Base-by-base conservation (phyloP, 2,797 vertebrate species). In the Sorex maritimensis region DNA sequence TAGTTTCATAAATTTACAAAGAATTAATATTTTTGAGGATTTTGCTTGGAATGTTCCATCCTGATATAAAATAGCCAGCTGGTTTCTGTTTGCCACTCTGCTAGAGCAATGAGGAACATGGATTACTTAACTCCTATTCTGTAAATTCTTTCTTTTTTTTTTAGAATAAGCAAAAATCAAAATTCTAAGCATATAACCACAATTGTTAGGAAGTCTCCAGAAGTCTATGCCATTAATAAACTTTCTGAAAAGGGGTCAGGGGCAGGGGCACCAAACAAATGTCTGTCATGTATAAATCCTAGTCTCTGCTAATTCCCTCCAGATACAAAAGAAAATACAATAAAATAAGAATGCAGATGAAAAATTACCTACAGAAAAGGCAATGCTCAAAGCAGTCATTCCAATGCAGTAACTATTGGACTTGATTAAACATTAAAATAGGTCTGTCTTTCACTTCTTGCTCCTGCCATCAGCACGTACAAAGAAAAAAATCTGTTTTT, bases 401-500 rank as follows among this genome's bases (percentile, higher is more conserved):
- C 95, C 95, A 95, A 93, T 95, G 91, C 94, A 96, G 94, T 97
- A 95, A 97, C 96, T 96, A 97, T 77, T 96, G 90, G 93, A 94
- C 88, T 94, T 95, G 94, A 97, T 97, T 97, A 96, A 96, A 96
- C 94, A 93, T 93, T 96, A 96, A 96, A 96, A 97, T 96, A 94
- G 97, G 96, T 95, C 91, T 95, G 87, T 88, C 94, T 93, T 65
- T 34, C 34, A 88, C 90, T 92, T 96, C 90, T 86, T 67, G 94
- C 86, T 95, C 94, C 95, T 96, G 82, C 96, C 90, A 95, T 96
- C 95, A 96, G 86, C 81, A 88, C 0, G 1, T 88, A 96, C 69
- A 95, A 94, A 96, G 86, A 95, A 96, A 96, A 93, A 91, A 94
- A 96, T 55, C 67, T 86, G 95, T 95, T 94, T 93, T 44, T 93